phyloP scores from a whole-genome alignment of 2,113 vertebrate species.

The Danionella cerebrum region DNA sequence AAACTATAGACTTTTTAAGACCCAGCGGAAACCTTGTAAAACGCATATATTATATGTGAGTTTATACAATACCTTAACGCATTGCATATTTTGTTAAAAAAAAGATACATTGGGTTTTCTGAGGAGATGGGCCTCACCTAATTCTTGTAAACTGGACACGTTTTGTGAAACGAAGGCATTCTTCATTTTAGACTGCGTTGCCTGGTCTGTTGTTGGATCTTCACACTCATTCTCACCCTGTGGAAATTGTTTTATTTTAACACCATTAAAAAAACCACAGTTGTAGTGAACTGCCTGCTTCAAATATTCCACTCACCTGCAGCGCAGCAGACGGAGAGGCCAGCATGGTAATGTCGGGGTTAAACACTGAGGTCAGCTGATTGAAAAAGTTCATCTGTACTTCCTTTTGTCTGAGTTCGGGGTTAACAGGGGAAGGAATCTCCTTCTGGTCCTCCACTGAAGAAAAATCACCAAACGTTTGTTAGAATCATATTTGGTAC shows the following conservation, averaged over 20 bases:
- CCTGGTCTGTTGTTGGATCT: slow-evolving; percentile 82
- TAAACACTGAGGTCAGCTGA: slow-evolving; percentile 93
- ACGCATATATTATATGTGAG: too few relatives aligned
- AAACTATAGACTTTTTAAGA: too few relatives aligned
- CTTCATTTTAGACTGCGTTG: slow-evolving; percentile 84
- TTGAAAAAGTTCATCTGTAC: slow-evolving; percentile 98
- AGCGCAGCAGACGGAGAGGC: slow-evolving; percentile 65
- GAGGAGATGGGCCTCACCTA: slow-evolving; percentile 68
- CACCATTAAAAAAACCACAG: slow-evolving; percentile 1
- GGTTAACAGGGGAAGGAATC: slow-evolving; percentile 79
- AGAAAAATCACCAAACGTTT: slow-evolving; percentile 14
- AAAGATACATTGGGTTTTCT: too few relatives aligned
- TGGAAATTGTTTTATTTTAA: too few relatives aligned
- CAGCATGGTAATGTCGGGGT: slow-evolving; percentile 79
- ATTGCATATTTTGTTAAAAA: not conserved
- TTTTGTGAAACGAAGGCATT: slow-evolving; percentile 96
- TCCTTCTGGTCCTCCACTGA: slow-evolving; percentile 98
- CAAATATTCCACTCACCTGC: slow-evolving; percentile 63
- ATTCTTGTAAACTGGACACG: slow-evolving; percentile 93
- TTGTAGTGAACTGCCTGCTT: not conserved
- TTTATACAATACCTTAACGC: too few relatives aligned
- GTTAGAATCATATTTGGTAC: not conserved
- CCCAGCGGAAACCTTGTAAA: too few relatives aligned
- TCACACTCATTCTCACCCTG: slow-evolving; percentile 85
- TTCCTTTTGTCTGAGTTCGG: slow-evolving; percentile 91